Percentiles rank a stretch among this genome's conserved stretches.
These are phyloP conservation scores for Triplophysa rosa DNA, from an alignment of 2,113 vertebrate genomes.

Conservation along the genomic window DNA sequence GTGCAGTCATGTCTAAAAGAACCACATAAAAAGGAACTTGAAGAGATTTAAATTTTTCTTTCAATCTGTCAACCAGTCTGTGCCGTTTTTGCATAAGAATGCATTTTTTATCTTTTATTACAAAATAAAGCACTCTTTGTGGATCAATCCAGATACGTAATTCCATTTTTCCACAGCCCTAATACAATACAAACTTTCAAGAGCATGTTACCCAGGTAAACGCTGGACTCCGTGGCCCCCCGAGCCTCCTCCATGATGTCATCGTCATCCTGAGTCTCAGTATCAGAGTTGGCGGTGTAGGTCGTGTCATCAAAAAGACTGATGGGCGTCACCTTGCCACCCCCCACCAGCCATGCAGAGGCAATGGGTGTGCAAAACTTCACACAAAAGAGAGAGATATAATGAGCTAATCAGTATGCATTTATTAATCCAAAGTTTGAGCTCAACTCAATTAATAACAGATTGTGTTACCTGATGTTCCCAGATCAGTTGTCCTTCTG, in stretches of 20 bases:
- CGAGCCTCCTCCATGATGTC: conserved; percentile 82
- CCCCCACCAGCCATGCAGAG: conserved; percentile 92
- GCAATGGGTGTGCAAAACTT: conserved; percentile 97
- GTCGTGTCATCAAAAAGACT: conserved; percentile 93
- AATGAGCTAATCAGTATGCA: background rate
- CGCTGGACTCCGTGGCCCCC: conserved; percentile 87
- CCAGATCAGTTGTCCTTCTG: conserved; percentile 89
- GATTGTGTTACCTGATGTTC: conserved; percentile 85
- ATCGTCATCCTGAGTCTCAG: conserved; percentile 80
- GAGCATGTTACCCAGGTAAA: conserved; percentile 85
- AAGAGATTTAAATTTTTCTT: background rate
- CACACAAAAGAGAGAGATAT: conserved; percentile 21
- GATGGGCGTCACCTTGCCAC: conserved; percentile 91
- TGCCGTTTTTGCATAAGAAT: no score
- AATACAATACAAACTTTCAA: background rate
- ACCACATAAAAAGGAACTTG: no score
- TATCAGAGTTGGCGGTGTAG: conserved; percentile 75
- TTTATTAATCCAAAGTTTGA: background rate
- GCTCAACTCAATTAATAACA: background rate
- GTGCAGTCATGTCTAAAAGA: no score
- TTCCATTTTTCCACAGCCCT: no score
- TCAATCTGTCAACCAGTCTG: background rate
- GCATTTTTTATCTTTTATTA: no score
- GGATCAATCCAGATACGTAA: no score
- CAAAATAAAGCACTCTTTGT: no score